These are phyloP conservation scores for Keiferia lycopersicella DNA, from an alignment of 2,888 invertebrate genomes.

Conservation along the genomic window DNA sequence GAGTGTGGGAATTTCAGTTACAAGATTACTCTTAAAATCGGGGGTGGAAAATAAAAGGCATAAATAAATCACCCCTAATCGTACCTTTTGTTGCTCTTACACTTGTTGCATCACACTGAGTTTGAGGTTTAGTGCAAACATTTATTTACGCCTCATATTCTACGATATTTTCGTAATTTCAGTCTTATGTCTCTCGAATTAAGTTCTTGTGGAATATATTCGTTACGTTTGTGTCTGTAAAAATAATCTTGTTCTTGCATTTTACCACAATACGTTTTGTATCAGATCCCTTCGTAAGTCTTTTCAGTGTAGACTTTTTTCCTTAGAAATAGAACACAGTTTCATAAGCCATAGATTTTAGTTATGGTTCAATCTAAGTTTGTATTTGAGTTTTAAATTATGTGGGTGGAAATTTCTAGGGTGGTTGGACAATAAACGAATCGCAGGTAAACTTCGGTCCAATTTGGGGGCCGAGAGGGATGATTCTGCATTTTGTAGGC, in stretches of 20 bases:
- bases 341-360: neutral
- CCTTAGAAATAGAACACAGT: neutral
- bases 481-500: constrained; percentile 53
- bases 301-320: neutral
- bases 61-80: constrained; percentile 79
- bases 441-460: constrained; percentile 71
- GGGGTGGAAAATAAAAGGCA: constrained; percentile 74
- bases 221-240: neutral
- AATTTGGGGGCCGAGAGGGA: constrained; percentile 47
- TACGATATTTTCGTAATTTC: neutral
- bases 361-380: constrained; percentile 32
- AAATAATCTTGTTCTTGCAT: neutral
- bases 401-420: constrained; percentile 67
- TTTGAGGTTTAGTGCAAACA: constrained; percentile 45
- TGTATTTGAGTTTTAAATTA: constrained; percentile 42
- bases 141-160: neutral
- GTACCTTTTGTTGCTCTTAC: constrained; percentile 66
- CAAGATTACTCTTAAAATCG: constrained; percentile 57
- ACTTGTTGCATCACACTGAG: constrained; percentile 74
- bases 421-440: constrained; percentile 72
- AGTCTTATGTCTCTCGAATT: neutral
- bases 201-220: neutral
- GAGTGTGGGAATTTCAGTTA: constrained; percentile 79
- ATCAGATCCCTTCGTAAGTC: neutral
- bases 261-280: neutral